Evolutionary conservation across 2,113 vertebrate genomes (phyloP).

Genomic region (Muntiacus reevesi): DNA sequence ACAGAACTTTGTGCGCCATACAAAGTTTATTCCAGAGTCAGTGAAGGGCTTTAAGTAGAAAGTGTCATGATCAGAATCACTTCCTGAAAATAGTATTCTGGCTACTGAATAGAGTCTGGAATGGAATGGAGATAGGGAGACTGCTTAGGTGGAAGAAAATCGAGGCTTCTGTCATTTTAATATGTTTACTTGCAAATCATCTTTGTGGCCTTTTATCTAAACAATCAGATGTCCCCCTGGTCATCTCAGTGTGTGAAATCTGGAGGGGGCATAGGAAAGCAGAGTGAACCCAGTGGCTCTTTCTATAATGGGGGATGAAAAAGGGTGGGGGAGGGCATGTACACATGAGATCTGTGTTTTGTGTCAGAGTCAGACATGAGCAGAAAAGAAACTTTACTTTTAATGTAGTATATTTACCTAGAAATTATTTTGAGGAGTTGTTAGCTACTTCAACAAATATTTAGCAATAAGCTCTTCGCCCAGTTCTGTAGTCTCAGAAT

Average conservation of each 20-base stretch:
- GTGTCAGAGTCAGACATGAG: not conserved
- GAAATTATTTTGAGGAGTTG: not conserved
- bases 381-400: not conserved
- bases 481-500: not conserved
- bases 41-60: conserved; percentile 33
- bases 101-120: not conserved
- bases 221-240: not conserved
- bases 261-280: not conserved
- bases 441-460: not conserved
- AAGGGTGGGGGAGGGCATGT: too few species aligned
- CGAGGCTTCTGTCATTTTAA: not conserved
- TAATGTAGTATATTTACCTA: not conserved
- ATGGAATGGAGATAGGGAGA: not conserved
- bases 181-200: not conserved
- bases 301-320: not conserved
- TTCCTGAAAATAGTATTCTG: conserved; percentile 10
- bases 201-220: not conserved
- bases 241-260: not conserved
- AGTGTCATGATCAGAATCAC: not conserved
- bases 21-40: not conserved
- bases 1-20: not conserved
- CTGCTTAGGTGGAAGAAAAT: not conserved
- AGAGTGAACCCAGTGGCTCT: not conserved
- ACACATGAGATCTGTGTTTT: not conserved
- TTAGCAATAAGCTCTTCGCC: not conserved